Evolutionary conservation across 2,797 vertebrate genomes (phyloP), one percentile per base, ranked within the genome.

Genomic region (Platalea minor): DNA sequence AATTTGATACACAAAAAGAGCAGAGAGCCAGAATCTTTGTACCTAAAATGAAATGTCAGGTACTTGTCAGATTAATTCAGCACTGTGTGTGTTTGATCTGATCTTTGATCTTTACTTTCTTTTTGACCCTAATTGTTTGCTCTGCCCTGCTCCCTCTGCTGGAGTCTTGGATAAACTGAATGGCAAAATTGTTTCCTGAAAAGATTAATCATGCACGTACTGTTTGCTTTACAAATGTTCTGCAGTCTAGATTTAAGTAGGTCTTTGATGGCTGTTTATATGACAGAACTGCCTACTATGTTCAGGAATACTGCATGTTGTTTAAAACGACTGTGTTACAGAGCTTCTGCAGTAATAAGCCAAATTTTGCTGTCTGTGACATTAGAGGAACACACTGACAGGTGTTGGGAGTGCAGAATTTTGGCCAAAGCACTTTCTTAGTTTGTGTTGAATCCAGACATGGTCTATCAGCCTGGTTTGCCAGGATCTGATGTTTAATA

Each of bases 131-230:
- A 83, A 92, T 95, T 96, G 88, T 98, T 96, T 96, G 69, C 46
- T 95, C 67, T 97, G 91, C 77, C 95, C 96, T 97, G 89, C 97
- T 97, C 98, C 97, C 97, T 98, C 97, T 98, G 94, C 96, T 98
- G 97, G 97, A 98, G 94, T 93, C 91, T 97, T 97, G 89, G 91
- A 95, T 98, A 97, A 97, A 97, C 60, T 96, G 94, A 98, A 97
- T 88, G 90, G 81, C 68, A 96, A 97, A 97, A 96, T 70, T 69
- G 76, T 94, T 97, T 92, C 83, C 93, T 97, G 88, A 96, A 93
- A 81, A 97, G 95, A 96, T 97, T 96, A 97, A 96, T 96, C 96
- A 89, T 95, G 94, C 95, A 88, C 51, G 3, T 95, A 94, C 79
- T 95, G 79, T 96, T 97, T 97, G 92, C 94, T 94, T 95, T 95